phyloP scores from a whole-genome alignment of 2,797 vertebrate species.

The Crocodylus rhombifer region DNA sequence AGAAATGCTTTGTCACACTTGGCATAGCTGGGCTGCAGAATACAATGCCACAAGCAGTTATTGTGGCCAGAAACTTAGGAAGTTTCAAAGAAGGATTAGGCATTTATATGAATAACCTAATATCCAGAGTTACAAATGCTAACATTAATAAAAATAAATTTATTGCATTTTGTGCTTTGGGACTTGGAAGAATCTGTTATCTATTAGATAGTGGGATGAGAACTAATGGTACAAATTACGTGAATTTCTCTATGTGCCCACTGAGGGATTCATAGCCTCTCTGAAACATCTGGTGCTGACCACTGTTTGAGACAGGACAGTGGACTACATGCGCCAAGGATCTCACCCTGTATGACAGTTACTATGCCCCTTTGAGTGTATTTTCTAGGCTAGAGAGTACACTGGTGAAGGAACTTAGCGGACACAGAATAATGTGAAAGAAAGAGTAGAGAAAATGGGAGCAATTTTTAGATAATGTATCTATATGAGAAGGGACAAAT shows the following conservation, averaged over 20 bases:
- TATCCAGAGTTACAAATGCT: not conserved
- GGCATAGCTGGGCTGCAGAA: not conserved
- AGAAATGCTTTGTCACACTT: not conserved
- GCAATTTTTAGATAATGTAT: not conserved
- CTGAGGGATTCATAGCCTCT: not conserved
- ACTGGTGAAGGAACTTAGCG: not conserved
- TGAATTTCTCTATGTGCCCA: not conserved
- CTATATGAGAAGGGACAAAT: accelerated
- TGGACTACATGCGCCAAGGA: too few species aligned
- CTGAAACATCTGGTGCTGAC: not conserved
- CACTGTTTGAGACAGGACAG: not conserved
- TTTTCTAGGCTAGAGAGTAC: accelerated
- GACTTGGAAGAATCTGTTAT: not conserved
- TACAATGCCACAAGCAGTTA: not conserved
- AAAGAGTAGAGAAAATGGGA: not conserved
- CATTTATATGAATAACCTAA: not conserved
- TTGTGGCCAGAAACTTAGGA: not conserved
- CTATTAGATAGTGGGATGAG: not conserved
- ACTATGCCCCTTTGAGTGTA: not conserved
- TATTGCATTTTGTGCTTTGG: not conserved
- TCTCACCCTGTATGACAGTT: not conserved
- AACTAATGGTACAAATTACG: not conserved
- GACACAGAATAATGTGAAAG: not conserved
- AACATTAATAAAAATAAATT: not conserved
- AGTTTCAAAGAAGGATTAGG: not conserved